Base-by-base conservation (phyloP, 2,888 invertebrate species). In the Limnephilus rhombicus region DNA sequence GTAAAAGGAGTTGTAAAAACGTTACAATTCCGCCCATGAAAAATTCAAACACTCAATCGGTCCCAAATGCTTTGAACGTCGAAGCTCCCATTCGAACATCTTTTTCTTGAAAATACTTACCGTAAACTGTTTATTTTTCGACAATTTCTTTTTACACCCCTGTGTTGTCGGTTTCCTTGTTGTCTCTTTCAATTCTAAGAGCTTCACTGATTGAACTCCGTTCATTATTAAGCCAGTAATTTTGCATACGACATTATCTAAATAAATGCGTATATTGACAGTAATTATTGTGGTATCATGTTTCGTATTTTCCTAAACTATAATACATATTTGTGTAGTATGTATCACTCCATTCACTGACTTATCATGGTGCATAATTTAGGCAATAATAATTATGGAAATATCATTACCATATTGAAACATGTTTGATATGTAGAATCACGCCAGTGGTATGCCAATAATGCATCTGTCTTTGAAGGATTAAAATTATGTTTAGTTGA, bases 1-100 rank as follows among this genome's bases (percentile, higher is more conserved):
- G 24, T 29, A 1, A 37, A 86, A 45, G 24, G 86, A 41, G 49
- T 86, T 86, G 31, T 86, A 86, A 86, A 86, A 86, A 86, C 29
- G 29, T 49, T 11, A 86, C 45, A 45, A n/a, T 37, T 29, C 85
- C 24, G 5, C 85, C 45, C 85, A 86, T 86, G 85, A 18, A 29
- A 86, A 45, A 86, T 86, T 86, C 49, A 86, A 45, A 49, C n/a
- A 13, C n/a, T 29, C 29, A 45, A 86, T 45, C 86, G 86, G 45
- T 45, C 86, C 86, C 86, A 45, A n/a, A 24, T 45, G 49, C 37
- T 45, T 45, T 24, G 86, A 86, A 86, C 29, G 24, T 86, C 45
- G 86, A 86, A 86, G 13, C 1, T 34, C 15, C 82, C 9, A 31
- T 68, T 24, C n/a, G 24, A 68, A 68, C 68, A 68, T 68, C 68